phyloP scores from a whole-genome alignment of 2,113 vertebrate species.

The Chlorodrepanis virens region DNA sequence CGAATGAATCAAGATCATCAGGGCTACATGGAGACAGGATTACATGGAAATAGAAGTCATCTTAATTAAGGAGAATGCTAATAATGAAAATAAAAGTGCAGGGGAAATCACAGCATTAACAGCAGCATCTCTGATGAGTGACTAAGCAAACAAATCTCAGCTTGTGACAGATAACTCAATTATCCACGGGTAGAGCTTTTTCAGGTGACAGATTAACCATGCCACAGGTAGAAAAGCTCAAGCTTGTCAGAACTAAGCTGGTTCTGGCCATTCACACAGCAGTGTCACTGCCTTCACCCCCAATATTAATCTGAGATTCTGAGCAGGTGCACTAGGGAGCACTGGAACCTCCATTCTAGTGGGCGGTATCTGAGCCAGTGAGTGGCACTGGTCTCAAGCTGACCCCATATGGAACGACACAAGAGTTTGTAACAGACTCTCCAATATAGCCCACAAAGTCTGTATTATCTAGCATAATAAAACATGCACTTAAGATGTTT shows the following conservation, averaged over 20 bases:
- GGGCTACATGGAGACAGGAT: background rate
- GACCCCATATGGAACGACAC: background rate
- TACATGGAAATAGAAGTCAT: background rate
- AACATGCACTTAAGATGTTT: background rate
- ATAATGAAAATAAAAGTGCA: background rate
- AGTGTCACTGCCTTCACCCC: background rate
- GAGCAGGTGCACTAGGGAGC: background rate
- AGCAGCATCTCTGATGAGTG: background rate
- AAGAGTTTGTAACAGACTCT: background rate
- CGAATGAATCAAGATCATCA: background rate
- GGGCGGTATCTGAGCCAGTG: background rate
- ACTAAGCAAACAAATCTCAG: background rate
- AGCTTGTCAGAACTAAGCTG: background rate
- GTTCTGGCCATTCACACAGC: background rate
- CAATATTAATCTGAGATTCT: background rate
- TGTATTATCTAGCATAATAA: background rate
- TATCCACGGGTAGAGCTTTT: background rate
- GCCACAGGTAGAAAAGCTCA: background rate
- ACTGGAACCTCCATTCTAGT: background rate
- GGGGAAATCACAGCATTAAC: background rate
- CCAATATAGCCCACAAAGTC: background rate
- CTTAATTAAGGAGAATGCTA: background rate
- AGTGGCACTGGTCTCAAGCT: background rate
- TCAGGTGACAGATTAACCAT: background rate
- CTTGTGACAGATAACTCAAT: background rate